Evolutionary conservation across 2,888 invertebrate species (phyloP), one percentile per base, ranked within the genome.

Genomic region (Drosophila kambysellisi): DNA sequence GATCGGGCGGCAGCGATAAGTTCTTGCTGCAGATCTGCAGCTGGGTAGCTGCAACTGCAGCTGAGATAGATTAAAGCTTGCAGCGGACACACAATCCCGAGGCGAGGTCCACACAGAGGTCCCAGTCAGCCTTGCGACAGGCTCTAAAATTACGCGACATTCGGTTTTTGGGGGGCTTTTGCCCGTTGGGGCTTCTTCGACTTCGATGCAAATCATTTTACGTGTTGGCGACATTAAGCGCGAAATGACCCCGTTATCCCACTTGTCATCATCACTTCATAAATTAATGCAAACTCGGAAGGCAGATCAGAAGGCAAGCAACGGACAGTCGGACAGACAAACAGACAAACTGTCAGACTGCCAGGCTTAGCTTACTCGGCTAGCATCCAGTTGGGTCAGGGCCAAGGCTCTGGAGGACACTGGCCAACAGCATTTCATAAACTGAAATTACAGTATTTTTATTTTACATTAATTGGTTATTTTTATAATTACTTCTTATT

Each of bases 211-310:
- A 87, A 88, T 91, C 88, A 91, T 87, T 90, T 91, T 90, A 91
- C 89, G 91, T 91, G 91, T 91, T 91, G 89, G 89, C 91, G 91
- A 91, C 89, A 90, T 90, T 90, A 90, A 91, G 91, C 84, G 75
- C 89, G 91, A 90, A 91, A 90, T 90, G 89, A 90, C 89, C 89
- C 91, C 89, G 90, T 91, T 91, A 90, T 90, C 91, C 91, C 91
- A 90, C 91, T 90, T 90, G 89, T 90, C 89, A 89, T 91, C 89
- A 84, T 91, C 89, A 90, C 89, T 91, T 90, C 89, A 90, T 91
- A 90, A 90, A 90, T 90, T 91, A 90, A 90, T 84, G 86, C 87
- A 56, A 77, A 76, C 79, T 79, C 79, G 79, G 79, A 63, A 79
- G 82, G 79, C 78, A 60, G 72, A 52, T 70, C 71, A 56, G 76